Percentiles rank a stretch among this genome's conserved stretches.
These are phyloP conservation scores for Callocephalon fimbriatum DNA, from an alignment of 2,113 vertebrate genomes.

Conservation along the genomic window DNA sequence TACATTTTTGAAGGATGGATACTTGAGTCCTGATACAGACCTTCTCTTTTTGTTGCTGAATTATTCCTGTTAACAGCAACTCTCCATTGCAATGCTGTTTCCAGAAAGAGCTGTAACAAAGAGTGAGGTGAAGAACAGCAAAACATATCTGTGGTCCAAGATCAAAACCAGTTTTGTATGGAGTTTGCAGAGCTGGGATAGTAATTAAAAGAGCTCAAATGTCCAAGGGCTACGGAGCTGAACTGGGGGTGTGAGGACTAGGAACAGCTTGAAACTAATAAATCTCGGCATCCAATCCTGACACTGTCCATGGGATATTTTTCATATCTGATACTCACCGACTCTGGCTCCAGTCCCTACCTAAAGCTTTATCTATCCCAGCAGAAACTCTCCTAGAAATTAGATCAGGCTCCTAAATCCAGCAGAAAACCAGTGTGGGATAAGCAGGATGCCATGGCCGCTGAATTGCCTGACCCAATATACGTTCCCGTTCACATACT, in stretches of 20 bases:
- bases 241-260: background rate
- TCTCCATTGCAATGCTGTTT: background rate
- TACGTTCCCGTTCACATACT: fast-evolving
- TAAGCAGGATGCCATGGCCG: background rate
- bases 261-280: background rate
- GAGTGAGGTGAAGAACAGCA: background rate
- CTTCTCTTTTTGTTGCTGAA: background rate
- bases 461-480: background rate
- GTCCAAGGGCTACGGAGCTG: background rate
- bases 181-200: background rate
- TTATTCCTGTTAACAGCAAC: background rate
- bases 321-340: background rate
- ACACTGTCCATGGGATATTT: background rate
- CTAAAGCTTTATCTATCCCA: background rate
- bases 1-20: background rate
- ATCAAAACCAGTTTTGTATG: background rate
- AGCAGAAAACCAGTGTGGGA: background rate
- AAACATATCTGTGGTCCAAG: background rate
- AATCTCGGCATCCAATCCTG: background rate
- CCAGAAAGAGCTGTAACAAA: background rate
- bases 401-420: background rate
- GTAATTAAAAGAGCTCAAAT: background rate
- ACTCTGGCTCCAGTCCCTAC: background rate
- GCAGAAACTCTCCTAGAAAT: background rate
- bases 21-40: background rate